Evolutionary conservation across 1,140 invertebrate species (phyloP).

Genomic region (Choristoneura fumiferana): DNA sequence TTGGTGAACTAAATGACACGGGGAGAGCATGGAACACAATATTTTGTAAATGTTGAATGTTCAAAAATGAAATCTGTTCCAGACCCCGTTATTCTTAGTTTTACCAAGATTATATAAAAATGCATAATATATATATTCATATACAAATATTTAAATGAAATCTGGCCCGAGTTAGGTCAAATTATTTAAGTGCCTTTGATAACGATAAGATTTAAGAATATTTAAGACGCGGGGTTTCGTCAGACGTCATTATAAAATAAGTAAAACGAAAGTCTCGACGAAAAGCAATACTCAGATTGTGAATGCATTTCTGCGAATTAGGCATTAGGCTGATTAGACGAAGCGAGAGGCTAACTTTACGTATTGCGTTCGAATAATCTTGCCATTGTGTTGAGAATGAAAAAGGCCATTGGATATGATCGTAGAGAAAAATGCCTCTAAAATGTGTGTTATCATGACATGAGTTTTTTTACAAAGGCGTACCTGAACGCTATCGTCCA

Average conservation of each 20-base stretch:
- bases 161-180: not conserved
- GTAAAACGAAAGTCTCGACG: not conserved
- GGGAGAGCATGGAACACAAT: not conserved
- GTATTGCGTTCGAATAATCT: slow-evolving; percentile 21
- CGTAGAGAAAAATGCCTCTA: too few species aligned
- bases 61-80: too few species aligned
- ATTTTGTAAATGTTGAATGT: not conserved
- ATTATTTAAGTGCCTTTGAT: slow-evolving; percentile 7
- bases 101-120: not conserved
- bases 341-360: not conserved
- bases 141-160: slow-evolving; percentile 1
- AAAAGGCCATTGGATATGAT: too few species aligned
- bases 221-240: too few species aligned
- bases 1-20: too few species aligned
- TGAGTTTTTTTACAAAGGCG: slow-evolving; percentile 19
- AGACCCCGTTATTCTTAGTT: too few species aligned
- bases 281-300: slow-evolving; percentile 6
- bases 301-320: slow-evolving; percentile 6
- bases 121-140: slow-evolving; percentile 17
- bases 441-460: too few species aligned
- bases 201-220: slow-evolving; percentile 1
- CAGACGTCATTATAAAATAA: too few species aligned
- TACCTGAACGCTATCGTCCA: slow-evolving; percentile 28
- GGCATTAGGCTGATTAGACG: not conserved
- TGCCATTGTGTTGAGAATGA: slow-evolving; percentile 24